Conservation (phyloP, 92 coral and sea anemone species). For the Meandrina meandrites region DNA sequence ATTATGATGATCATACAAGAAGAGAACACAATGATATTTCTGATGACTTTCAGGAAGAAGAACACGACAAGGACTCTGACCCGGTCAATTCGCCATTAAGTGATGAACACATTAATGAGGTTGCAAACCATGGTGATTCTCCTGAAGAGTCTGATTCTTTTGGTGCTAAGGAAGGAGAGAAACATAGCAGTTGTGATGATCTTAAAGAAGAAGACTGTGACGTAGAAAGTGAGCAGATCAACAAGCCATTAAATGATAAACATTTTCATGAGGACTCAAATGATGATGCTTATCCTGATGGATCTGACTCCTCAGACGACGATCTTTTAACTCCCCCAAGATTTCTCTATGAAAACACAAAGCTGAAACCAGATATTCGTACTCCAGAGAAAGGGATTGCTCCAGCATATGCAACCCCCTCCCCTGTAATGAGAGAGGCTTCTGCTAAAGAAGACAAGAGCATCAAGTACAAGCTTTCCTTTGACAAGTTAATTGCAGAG, state of each 20-base stretch:
- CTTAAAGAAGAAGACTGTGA: not conserved
- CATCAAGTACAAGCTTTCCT: constrained; percentile 64
- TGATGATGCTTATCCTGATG: constrained; percentile 8
- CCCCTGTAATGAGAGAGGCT: not conserved
- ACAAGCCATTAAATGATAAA: not conserved
- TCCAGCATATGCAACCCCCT: constrained; percentile 36
- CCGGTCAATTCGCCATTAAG: not conserved
- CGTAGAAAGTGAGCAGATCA: not conserved
- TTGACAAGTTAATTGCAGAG: constrained; percentile 71
- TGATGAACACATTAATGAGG: not conserved
- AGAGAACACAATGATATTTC: not conserved
- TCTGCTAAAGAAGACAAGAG: not conserved
- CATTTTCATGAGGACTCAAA: constrained; percentile 10
- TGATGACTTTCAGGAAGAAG: not conserved
- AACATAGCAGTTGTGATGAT: not conserved
- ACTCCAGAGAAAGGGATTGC: constrained; percentile 62
- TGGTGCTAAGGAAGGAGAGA: not conserved
- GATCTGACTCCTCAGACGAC: constrained; percentile 67
- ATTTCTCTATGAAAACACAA: constrained; percentile 57
- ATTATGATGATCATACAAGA: not conserved
- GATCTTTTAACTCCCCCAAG: constrained; percentile 82
- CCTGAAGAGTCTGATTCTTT: not conserved
- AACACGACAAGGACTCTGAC: not conserved
- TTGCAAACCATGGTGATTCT: not conserved
- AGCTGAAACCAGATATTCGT: constrained; percentile 52